Conservation (phyloP, 2,888 invertebrate genomes). For the Xanthia icteritia region DNA sequence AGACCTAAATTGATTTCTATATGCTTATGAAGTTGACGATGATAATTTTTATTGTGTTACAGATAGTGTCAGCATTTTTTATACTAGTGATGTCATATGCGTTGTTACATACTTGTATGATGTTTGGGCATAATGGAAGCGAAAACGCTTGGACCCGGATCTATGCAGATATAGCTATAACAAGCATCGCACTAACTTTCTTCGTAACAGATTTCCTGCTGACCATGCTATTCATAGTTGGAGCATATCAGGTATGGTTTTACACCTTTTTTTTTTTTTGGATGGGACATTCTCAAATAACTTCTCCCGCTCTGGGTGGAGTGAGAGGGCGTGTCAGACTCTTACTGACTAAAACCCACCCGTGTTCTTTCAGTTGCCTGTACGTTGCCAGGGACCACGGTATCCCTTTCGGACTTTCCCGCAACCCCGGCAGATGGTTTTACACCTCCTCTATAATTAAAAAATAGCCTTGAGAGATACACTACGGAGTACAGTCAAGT, state of each 20-base stretch:
- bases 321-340: too few species aligned
- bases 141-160: conserved; percentile 17
- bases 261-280: too few species aligned
- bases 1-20: background rate
- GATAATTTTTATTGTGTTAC: conserved; percentile 16
- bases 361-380: too few species aligned
- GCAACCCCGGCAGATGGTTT: too few species aligned
- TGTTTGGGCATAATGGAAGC: background rate
- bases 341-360: too few species aligned
- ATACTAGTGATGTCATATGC: conserved; percentile 37
- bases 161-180: conserved; percentile 31
- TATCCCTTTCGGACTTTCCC: too few species aligned
- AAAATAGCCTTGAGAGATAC: background rate
- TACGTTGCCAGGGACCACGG: too few species aligned
- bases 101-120: conserved; percentile 35
- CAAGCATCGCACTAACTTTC: conserved; percentile 19
- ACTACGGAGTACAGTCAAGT: background rate
- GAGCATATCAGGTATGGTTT: conserved; percentile 28
- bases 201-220: conserved; percentile 19
- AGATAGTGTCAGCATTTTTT: conserved; percentile 30
- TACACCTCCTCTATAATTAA: too few species aligned
- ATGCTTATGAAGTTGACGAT: background rate
- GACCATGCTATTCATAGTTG: conserved; percentile 44
- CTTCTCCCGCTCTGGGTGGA: too few species aligned
- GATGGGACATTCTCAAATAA: too few species aligned